Conservation (phyloP, 1,140 invertebrate genomes). For the Drosophila mojavensis region DNA sequence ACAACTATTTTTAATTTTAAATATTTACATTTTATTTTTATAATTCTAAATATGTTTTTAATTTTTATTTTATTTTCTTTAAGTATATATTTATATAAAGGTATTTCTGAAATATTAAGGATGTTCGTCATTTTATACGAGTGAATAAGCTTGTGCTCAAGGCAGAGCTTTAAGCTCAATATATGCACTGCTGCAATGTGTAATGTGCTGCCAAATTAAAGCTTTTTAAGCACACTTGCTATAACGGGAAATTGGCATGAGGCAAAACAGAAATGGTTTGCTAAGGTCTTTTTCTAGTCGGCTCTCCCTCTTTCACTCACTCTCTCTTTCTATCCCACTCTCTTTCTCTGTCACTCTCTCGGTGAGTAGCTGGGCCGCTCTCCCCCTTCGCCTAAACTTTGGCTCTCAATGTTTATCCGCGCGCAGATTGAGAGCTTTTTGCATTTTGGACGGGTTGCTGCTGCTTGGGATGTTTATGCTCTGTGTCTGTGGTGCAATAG, state of each 20-base stretch:
- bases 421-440: constrained; percentile 49
- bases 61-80: too few species aligned
- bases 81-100: too few species aligned
- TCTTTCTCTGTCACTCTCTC: neutral
- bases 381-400: neutral
- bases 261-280: neutral
- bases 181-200: too few species aligned
- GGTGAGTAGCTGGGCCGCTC: neutral
- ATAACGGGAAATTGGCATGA: constrained; percentile 40
- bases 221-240: constrained; percentile 7
- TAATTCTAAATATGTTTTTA: too few species aligned
- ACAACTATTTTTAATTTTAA: too few species aligned
- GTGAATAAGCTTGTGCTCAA: too few species aligned
- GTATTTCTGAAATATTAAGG: too few species aligned
- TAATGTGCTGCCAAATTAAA: neutral
- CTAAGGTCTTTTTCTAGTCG: constrained; percentile 1
- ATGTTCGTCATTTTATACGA: too few species aligned
- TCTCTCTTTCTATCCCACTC: neutral
- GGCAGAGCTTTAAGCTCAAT: too few species aligned
- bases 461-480: constrained; percentile 38
- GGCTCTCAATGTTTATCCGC: constrained; percentile 25
- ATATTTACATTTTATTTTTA: too few species aligned
- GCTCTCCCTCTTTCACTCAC: neutral
- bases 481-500: constrained; percentile 47
- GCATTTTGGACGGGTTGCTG: constrained; percentile 50